These are phyloP conservation scores for Dolichallabes microphthalmus DNA, from an alignment of 2,113 vertebrate species.

Conservation along the genomic window DNA sequence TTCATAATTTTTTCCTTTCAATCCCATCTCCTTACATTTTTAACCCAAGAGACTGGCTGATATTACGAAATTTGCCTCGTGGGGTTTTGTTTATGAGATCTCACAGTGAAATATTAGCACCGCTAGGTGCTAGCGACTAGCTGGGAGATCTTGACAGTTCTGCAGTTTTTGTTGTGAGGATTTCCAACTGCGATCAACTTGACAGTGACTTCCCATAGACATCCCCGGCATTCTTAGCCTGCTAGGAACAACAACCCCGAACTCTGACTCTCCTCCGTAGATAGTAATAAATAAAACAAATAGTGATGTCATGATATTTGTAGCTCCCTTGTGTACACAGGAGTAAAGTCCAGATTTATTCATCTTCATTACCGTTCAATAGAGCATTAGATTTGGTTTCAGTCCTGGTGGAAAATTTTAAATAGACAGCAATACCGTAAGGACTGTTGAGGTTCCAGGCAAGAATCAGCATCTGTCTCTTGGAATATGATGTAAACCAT, in stretches of 20 bases:
- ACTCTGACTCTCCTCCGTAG: neutral
- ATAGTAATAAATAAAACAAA: neutral
- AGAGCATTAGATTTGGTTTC: constrained; percentile 1
- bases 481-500: neutral
- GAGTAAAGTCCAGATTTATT: neutral
- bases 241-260: neutral
- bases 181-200: constrained; percentile 21
- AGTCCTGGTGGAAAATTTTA: neutral
- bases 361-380: neutral
- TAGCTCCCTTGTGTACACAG: neutral
- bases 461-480: constrained; percentile 14
- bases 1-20: constrained; percentile 60
- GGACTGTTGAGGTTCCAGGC: neutral
- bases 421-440: constrained; percentile 6
- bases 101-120: constrained; percentile 63
- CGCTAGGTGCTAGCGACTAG: constrained; percentile 50
- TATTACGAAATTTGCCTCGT: constrained; percentile 67
- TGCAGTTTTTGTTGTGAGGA: neutral
- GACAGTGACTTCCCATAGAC: constrained; percentile 34
- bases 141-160: constrained; percentile 36
- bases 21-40: constrained; percentile 36
- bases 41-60: constrained; percentile 59
- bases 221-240: neutral
- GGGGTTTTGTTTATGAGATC: constrained; percentile 63
- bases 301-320: constrained; percentile 16